phyloP scores from a whole-genome alignment of 2,797 vertebrate species.

The Liparis tanakae region DNA sequence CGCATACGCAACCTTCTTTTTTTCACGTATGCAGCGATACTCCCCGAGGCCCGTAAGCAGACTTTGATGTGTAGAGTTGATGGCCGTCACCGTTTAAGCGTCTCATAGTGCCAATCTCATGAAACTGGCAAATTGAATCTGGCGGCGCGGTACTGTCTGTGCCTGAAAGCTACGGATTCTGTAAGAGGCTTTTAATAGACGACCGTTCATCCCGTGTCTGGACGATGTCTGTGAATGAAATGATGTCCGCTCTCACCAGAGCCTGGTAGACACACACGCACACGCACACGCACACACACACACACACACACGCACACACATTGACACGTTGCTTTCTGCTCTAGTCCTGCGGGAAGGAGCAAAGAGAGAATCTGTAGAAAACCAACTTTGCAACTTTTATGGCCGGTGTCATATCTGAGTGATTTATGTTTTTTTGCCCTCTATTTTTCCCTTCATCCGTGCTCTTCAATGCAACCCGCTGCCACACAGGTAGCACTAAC shows the following conservation, averaged over 20 bases:
- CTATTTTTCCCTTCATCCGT: background rate
- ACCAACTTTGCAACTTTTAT: slow-evolving; percentile 24
- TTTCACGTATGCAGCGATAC: background rate
- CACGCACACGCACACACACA: background rate
- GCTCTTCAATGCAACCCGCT: slow-evolving; percentile 29
- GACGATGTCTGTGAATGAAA: background rate
- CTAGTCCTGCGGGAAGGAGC: background rate
- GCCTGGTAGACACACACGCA: background rate
- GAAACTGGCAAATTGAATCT: slow-evolving; percentile 12
- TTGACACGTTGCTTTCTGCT: slow-evolving; percentile 5
- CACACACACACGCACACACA: slow-evolving; percentile 1
- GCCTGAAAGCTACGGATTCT: slow-evolving; percentile 2
- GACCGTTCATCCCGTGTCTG: background rate
- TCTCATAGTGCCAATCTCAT: background rate
- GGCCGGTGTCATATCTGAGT: slow-evolving; percentile 19
- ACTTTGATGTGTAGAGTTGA: background rate
- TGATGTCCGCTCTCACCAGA: background rate
- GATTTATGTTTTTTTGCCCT: background rate
- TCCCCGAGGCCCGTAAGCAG: background rate
- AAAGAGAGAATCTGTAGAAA: background rate
- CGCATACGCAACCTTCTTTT: background rate
- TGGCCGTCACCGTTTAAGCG: background rate
- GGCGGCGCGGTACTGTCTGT: background rate
- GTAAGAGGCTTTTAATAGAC: background rate
- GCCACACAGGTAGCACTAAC: slow-evolving; percentile 32